A percentile compares a stretch with the other conserved stretches of the same genome.
Conservation (phyloP, 2,888 invertebrate genomes). For the Maniola hyperantus region DNA sequence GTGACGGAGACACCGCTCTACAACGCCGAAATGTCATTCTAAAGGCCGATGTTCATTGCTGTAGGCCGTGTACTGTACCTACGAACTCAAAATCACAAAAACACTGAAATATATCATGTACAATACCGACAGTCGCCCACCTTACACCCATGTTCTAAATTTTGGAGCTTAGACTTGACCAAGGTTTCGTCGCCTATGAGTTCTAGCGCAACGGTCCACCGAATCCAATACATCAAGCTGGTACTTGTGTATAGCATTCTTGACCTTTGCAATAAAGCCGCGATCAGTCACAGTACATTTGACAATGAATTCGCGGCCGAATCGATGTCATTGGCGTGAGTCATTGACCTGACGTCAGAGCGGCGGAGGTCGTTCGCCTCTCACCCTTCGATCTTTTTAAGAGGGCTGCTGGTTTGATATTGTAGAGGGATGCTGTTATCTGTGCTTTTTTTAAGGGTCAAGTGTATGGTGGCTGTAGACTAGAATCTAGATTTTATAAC, state of each 20-base stretch:
- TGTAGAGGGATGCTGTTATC: conserved; percentile 24
- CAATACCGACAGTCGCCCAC: no score
- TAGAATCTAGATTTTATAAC: not conserved
- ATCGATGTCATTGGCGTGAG: conserved; percentile 28
- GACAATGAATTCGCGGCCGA: conserved; percentile 20
- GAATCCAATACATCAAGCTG: no score
- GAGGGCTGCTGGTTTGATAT: conserved; percentile 31
- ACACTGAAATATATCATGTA: no score
- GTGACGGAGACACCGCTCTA: no score
- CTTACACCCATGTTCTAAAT: no score
- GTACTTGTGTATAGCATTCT: not conserved
- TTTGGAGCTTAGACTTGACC: no score
- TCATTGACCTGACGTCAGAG: conserved; percentile 34
- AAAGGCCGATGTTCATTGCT: no score
- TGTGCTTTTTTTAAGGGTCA: conserved; percentile 28
- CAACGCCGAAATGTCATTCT: no score
- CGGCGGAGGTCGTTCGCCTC: conserved; percentile 31
- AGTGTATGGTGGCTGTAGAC: conserved; percentile 9
- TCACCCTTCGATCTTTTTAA: conserved; percentile 30
- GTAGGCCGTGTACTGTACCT: no score
- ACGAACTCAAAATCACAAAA: no score
- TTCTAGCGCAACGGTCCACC: no score
- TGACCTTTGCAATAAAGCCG: conserved; percentile 14
- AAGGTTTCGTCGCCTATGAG: no score
- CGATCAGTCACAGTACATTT: conserved; percentile 10